phyloP scores from a whole-genome alignment of 2,113 vertebrate species.

The Stictonetta naevosa region DNA sequence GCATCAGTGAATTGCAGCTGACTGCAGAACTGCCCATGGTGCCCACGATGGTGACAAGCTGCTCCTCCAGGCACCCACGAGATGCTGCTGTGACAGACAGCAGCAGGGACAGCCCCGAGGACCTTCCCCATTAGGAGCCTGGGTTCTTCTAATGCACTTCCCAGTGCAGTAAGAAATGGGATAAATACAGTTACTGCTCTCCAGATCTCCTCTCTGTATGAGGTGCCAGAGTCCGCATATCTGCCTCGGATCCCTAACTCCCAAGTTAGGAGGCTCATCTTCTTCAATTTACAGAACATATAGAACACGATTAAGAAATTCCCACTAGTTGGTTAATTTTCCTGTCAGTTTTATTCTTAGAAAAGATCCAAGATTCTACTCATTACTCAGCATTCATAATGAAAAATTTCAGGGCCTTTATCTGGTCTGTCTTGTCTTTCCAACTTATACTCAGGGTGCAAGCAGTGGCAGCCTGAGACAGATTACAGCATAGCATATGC shows the following conservation, averaged over 20 bases:
- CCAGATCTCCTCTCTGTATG: neutral
- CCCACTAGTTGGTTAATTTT: neutral
- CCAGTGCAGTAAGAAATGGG: neutral
- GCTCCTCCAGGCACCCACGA: neutral
- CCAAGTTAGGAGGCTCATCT: neutral
- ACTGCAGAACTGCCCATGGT: neutral
- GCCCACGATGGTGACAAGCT: neutral
- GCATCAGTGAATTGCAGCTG: neutral
- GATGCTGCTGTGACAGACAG: neutral
- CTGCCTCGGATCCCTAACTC: neutral
- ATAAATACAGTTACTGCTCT: neutral
- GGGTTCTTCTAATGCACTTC: accelerated
- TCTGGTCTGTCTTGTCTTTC: neutral
- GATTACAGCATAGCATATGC: accelerated
- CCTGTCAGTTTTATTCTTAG: neutral
- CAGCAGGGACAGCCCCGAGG: accelerated
- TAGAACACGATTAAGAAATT: neutral
- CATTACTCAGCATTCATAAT: too few relatives aligned
- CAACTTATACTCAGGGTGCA: accelerated
- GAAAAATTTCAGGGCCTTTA: neutral
- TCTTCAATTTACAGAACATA: neutral
- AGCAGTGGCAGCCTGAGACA: neutral
- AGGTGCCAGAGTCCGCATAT: neutral
- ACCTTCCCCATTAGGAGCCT: accelerated
- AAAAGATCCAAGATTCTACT: neutral